Conservation (phyloP, 2,113 vertebrate genomes). For the Podarcis raffonei region DNA sequence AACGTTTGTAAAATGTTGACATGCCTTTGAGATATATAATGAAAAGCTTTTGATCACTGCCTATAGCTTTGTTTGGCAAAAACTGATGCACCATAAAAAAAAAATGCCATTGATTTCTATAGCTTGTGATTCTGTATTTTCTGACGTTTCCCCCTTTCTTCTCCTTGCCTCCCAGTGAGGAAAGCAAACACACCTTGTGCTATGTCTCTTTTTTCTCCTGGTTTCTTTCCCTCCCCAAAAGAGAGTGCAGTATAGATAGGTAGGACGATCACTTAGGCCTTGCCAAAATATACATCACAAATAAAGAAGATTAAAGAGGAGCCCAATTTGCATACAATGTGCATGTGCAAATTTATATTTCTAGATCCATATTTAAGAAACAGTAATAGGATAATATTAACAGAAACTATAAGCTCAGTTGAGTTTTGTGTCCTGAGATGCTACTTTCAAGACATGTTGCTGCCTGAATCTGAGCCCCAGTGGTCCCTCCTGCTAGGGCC, state of each 20-base stretch:
- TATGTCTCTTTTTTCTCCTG: neutral
- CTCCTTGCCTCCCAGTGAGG: neutral
- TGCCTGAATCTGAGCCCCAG: too few relatives aligned
- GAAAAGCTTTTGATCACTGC: slow-evolving; percentile 26
- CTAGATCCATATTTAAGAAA: too few relatives aligned
- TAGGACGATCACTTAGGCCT: too few relatives aligned
- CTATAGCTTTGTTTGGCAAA: neutral
- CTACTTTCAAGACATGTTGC: too few relatives aligned
- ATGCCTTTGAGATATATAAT: slow-evolving; percentile 37
- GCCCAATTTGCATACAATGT: too few relatives aligned
- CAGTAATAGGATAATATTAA: too few relatives aligned
- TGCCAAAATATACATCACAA: too few relatives aligned
- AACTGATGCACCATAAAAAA: neutral
- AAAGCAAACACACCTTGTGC: neutral
- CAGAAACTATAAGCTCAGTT: too few relatives aligned
- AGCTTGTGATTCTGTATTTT: neutral
- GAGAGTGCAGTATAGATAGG: neutral
- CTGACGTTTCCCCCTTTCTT: neutral
- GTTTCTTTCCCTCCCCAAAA: neutral
- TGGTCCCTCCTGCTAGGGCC: too few relatives aligned
- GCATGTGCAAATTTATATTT: too few relatives aligned
- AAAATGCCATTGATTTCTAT: neutral
- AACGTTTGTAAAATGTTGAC: slow-evolving; percentile 60
- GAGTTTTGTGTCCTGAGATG: too few relatives aligned
- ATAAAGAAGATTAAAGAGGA: too few relatives aligned